Evolutionary conservation across 1,140 invertebrate genomes (phyloP), one percentile per base, ranked within the genome.

Genomic region (Mylabris phalerata): DNA sequence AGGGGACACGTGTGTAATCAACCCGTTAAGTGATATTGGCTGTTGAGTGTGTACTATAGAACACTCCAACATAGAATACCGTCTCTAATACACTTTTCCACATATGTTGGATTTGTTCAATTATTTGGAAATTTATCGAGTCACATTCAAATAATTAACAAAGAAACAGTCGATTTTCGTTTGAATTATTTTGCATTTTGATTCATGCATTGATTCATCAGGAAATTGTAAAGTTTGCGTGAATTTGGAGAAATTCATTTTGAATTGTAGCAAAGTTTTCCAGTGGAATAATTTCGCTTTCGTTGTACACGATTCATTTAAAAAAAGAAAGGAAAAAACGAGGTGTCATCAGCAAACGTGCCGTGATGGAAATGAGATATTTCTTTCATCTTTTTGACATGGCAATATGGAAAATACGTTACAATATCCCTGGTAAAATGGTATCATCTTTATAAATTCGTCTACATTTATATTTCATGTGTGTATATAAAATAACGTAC

Each of bases 1-100:
- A 59, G 57, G 46, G 57, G 57, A 59, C 57, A 59, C 57, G 57
- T 59, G 57, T 54, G 57, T 52, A 59, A 59, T 59, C 57, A 59
- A 54, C 50, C 50, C 50, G 32, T 46, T 59, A 59, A 59, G 57
- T 59, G 57, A 59, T 59, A 49, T 48, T 48, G 46, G 32, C 39
- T 47, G 26, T 9, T 41, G 48, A 43, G 46, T 26, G 55, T 48
- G 10, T 32, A 32, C 19, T 11, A 44, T 24, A 42, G 32, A 48
- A n/a, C 9, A 41, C 19, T 27, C 45, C 5, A 46, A 38, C 38
- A 24, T 55, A 46, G 19, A 19, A 19, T 19, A 19, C 19, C 19
- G 19, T 7, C 7, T 32, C 32, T 7, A 32, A 32, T 32, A 32
- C 7, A 32, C 19, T 19, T 19, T 11, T 56, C 39, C 55, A 48